These are phyloP conservation scores for Nycticorax nycticorax DNA, from an alignment of 2,113 vertebrate genomes.

Conservation along the genomic window DNA sequence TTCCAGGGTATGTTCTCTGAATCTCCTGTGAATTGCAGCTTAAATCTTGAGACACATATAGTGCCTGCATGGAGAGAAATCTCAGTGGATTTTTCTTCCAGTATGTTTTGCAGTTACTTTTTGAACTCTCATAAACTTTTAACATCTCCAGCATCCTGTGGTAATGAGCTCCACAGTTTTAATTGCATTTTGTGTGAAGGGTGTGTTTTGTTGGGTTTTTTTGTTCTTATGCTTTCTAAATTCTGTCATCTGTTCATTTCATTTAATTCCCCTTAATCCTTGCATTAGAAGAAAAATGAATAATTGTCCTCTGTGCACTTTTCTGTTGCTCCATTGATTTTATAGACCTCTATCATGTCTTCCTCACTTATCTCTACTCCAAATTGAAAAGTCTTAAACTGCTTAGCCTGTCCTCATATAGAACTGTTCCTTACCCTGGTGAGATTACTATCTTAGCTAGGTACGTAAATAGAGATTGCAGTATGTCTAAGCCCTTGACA, in stretches of 20 bases:
- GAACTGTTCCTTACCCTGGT: neutral
- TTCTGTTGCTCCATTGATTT: conserved; percentile 28
- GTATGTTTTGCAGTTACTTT: neutral
- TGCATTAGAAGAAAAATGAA: conserved; percentile 10
- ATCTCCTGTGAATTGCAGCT: neutral
- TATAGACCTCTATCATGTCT: neutral
- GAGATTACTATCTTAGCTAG: neutral
- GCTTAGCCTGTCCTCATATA: neutral
- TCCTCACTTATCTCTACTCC: neutral
- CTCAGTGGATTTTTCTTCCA: neutral
- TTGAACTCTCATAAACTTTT: neutral
- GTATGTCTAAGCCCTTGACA: neutral
- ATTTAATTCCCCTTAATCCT: conserved; percentile 16
- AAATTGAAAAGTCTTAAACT: conserved; percentile 1
- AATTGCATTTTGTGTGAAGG: conserved; percentile 2
- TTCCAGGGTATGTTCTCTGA: neutral
- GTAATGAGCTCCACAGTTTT: conserved; percentile 7
- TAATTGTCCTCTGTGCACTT: conserved; percentile 23
- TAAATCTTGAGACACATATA: neutral
- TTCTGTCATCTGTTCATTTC: conserved; percentile 7
- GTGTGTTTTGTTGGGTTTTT: neutral
- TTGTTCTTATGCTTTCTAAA: neutral
- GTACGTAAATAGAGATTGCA: neutral
- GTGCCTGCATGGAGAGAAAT: neutral
- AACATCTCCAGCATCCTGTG: conserved; percentile 1